Evolutionary conservation across 2,888 invertebrate genomes (phyloP).

Genomic region (Drepana falcataria): DNA sequence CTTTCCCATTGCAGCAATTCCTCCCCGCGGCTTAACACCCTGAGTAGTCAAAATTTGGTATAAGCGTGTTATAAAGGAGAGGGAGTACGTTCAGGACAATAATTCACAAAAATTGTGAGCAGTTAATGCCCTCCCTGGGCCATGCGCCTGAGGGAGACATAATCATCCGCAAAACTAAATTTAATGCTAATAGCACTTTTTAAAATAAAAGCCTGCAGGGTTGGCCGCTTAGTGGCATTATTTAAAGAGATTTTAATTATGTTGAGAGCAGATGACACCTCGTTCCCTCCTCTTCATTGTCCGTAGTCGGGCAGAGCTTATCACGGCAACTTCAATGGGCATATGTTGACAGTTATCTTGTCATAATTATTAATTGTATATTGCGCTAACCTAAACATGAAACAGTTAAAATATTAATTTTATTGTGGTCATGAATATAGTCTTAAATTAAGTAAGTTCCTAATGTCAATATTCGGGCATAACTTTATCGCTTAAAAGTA

Average conservation of each 20-base stretch:
- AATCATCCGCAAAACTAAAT: slow-evolving; percentile 77
- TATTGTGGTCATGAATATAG: no score
- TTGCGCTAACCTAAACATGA: no score
- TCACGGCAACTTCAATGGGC: slow-evolving; percentile 33
- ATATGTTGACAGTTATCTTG: slow-evolving; percentile 39
- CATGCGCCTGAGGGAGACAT: slow-evolving; percentile 71
- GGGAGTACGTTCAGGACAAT: slow-evolving; percentile 62
- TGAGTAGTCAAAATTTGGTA: slow-evolving; percentile 58
- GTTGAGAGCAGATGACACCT: slow-evolving; percentile 77
- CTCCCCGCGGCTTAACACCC: slow-evolving; percentile 39
- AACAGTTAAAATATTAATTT: no score
- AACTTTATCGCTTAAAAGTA: no score
- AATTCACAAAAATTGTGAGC: slow-evolving; percentile 76
- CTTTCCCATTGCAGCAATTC: slow-evolving; percentile 16
- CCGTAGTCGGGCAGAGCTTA: slow-evolving; percentile 28
- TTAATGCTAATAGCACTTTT: slow-evolving; percentile 77
- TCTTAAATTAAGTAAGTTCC: no score
- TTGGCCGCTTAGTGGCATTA: slow-evolving; percentile 72
- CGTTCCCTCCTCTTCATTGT: slow-evolving; percentile 76
- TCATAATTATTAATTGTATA: slow-evolving; percentile 16
- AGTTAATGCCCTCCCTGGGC: slow-evolving; percentile 64
- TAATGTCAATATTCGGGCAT: no score
- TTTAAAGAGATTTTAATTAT: slow-evolving; percentile 79
- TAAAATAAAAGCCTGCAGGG: slow-evolving; percentile 72
- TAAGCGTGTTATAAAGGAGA: slow-evolving; percentile 64